Evolutionary conservation across 2,888 invertebrate species (phyloP).

Genomic region (Elegia similella): DNA sequence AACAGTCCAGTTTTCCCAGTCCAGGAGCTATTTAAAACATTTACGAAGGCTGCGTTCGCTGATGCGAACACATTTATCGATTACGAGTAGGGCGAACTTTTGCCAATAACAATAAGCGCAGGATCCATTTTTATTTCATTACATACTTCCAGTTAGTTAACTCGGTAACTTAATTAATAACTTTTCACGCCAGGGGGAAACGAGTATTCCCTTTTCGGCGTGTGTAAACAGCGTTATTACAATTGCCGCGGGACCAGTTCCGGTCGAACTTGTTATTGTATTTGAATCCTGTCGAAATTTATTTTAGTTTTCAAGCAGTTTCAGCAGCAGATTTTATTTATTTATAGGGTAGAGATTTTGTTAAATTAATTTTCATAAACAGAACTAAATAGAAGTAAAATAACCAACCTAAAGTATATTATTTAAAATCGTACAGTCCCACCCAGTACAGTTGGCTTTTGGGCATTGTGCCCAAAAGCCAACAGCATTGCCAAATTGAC

Average conservation of each 20-base stretch:
- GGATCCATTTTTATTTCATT: conserved; percentile 19
- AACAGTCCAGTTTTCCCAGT: not conserved
- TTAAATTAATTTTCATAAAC: too few species aligned
- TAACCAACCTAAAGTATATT: too few species aligned
- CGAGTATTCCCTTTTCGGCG: conserved; percentile 2
- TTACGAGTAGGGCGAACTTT: conserved; percentile 9
- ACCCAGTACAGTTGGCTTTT: too few species aligned
- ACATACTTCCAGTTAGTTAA: conserved; percentile 14
- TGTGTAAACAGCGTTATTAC: conserved; percentile 3
- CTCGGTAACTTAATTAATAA: conserved; percentile 19
- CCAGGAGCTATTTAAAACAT: not conserved
- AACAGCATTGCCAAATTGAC: too few species aligned
- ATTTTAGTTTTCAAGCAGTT: not conserved
- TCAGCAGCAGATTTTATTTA: too few species aligned
- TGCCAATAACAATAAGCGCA: conserved; percentile 26
- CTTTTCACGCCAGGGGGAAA: conserved; percentile 2
- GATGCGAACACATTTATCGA: not conserved
- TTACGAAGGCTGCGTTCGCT: not conserved
- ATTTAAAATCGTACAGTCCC: too few species aligned
- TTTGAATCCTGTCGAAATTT: not conserved
- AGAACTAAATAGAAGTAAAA: too few species aligned
- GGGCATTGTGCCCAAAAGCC: too few species aligned
- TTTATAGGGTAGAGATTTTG: too few species aligned
- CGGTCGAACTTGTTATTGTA: conserved; percentile 1
- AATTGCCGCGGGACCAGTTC: not conserved